Evolutionary conservation across 2,113 vertebrate genomes (phyloP).

Genomic region (Prinia subflava): DNA sequence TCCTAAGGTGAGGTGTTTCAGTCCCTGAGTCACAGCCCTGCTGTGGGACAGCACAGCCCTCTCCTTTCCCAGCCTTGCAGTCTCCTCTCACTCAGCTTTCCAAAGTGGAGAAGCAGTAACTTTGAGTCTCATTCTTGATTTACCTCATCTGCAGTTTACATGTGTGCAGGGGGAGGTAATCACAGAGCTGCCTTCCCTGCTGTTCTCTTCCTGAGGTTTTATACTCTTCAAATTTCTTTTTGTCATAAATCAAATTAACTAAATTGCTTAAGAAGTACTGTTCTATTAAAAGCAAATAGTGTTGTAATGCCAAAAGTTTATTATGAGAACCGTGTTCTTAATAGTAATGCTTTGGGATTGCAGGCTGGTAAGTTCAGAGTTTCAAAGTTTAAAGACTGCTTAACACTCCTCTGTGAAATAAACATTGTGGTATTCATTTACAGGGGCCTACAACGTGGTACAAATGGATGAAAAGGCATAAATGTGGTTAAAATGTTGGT

Average conservation of each 20-base stretch:
- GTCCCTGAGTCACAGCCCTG: not conserved
- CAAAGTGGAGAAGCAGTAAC: not conserved
- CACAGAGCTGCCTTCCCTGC: slow-evolving; percentile 39
- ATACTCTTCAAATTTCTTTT: slow-evolving; percentile 31
- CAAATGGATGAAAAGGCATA: not conserved
- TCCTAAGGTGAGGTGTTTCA: not conserved
- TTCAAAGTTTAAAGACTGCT: not conserved
- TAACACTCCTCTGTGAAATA: not conserved
- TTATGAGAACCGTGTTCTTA: not conserved
- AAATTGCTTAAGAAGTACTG: slow-evolving; percentile 48
- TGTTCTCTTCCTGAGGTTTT: slow-evolving; percentile 35
- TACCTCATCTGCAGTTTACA: not conserved
- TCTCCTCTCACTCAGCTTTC: not conserved
- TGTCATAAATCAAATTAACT: slow-evolving; percentile 39
- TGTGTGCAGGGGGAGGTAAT: slow-evolving; percentile 31
- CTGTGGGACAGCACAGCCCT: not conserved
- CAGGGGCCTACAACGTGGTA: not conserved
- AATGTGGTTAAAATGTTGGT: not conserved
- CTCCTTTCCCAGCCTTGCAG: not conserved
- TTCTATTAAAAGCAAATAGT: slow-evolving; percentile 21
- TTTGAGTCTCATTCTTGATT: not conserved
- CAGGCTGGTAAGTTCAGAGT: not conserved
- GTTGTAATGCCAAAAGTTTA: not conserved
- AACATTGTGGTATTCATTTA: not conserved
- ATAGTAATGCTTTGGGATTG: not conserved